These are phyloP conservation scores for Ruditapes philippinarum DNA, from an alignment of 1,140 invertebrate species.

Conservation along the genomic window DNA sequence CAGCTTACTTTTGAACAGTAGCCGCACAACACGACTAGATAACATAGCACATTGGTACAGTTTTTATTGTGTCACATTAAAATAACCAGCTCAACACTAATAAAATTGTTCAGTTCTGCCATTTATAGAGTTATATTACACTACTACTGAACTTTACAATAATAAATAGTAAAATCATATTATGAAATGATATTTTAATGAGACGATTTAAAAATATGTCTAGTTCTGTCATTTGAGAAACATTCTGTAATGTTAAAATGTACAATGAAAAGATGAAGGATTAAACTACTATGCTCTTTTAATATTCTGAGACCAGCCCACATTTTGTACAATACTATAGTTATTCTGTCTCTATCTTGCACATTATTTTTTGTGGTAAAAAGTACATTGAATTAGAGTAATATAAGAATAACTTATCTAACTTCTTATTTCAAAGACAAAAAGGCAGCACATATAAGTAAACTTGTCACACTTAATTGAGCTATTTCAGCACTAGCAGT, in stretches of 20 bases:
- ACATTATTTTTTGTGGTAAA: too few relatives aligned
- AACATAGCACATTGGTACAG: slow-evolving; percentile 46
- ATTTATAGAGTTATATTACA: slow-evolving; percentile 20
- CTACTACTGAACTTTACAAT: background rate
- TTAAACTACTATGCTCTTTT: background rate
- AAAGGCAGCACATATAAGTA: background rate
- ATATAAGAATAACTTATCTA: too few relatives aligned
- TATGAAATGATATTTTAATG: background rate
- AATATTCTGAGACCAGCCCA: slow-evolving; percentile 39
- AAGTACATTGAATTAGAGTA: too few relatives aligned
- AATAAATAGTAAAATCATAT: slow-evolving; percentile 35
- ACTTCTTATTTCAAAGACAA: too few relatives aligned
- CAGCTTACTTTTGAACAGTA: background rate
- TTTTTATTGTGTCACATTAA: slow-evolving; percentile 16
- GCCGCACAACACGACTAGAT: slow-evolving; percentile 42
- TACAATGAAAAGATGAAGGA: slow-evolving; percentile 2
- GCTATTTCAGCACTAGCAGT: background rate
- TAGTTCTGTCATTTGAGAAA: background rate
- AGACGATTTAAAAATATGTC: background rate
- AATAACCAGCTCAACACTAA: background rate
- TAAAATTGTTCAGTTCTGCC: background rate
- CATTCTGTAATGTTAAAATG: slow-evolving; percentile 1
- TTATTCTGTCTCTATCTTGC: background rate
- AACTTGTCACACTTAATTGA: background rate
- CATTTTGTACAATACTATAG: slow-evolving; percentile 30